These are phyloP conservation scores for Macrocentrus cingulum DNA, from an alignment of 1,140 invertebrate species.

Conservation along the genomic window DNA sequence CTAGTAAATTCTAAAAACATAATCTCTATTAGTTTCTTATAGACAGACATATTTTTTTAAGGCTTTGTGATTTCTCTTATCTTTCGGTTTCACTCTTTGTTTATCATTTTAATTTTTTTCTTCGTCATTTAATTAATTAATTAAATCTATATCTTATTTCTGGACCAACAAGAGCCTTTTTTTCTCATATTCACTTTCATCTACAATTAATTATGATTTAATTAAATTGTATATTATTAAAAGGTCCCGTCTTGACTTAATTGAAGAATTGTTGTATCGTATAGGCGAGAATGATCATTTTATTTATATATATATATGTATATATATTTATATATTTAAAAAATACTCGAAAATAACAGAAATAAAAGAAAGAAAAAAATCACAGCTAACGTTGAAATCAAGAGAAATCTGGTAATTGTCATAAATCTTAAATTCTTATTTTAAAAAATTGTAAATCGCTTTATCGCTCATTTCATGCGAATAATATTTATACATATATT, in stretches of 20 bases:
- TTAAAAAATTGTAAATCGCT: conserved; percentile 8
- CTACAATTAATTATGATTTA: conserved; percentile 41
- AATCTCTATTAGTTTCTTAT: conserved; percentile 39
- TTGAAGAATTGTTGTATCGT: conserved; percentile 16
- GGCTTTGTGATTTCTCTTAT: conserved; percentile 38
- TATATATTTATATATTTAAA: too few species aligned
- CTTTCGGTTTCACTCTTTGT: conserved; percentile 3
- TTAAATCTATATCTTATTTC: conserved; percentile 26
- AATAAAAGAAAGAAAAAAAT: too few species aligned
- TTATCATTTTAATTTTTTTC: neutral
- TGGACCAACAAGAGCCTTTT: conserved; percentile 20
- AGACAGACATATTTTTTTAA: conserved; percentile 45
- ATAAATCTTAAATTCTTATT: conserved; percentile 11
- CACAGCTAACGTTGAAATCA: conserved; percentile 23
- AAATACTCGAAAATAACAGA: too few species aligned
- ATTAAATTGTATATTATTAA: conserved; percentile 26
- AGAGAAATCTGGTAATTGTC: conserved; percentile 7
- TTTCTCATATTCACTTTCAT: conserved; percentile 22
- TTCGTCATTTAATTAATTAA: too few species aligned
- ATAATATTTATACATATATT: too few species aligned
- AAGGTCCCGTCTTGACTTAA: conserved; percentile 28
- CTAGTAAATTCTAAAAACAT: conserved; percentile 23
- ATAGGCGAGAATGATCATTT: conserved; percentile 21
- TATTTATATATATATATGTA: neutral
- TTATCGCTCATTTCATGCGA: too few species aligned